Evolutionary conservation across 1,140 invertebrate genomes (phyloP), one percentile per base, ranked within the genome.

Genomic region (Mercenaria mercenaria): DNA sequence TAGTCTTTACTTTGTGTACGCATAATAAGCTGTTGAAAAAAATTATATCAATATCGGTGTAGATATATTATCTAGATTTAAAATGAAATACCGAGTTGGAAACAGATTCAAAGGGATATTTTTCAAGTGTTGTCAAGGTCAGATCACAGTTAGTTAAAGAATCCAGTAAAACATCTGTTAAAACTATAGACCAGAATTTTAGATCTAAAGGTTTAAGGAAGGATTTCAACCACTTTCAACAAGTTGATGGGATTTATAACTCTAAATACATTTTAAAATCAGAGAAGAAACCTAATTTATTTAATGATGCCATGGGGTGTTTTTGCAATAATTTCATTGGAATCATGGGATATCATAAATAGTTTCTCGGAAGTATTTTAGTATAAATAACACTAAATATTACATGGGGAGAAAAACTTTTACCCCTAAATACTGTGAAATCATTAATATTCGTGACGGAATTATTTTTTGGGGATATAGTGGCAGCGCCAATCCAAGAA

Each of bases 71-170:
- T 83, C 81, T 69, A 20, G 61, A 69, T 69, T 83, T 74, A 56
- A 85, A 72, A 85, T 85, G 83, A 85, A 83, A 69, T 67, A 83
- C 81, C 26, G 29, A 83, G 61, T 83, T 69, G 34, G 67, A 74
- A 56, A 43, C 50, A 52, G 47, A 79, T 74, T 74, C 43, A 74
- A 76, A 74, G 83, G 69, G 20, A 74, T 74, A 74, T 67, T 41
- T 83, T 74, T 52, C 64, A 72, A 72, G 64, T 85, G 83, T 72
- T 43, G 23, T 29, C 10, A 32, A 56, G 83, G 83, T 85, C 83
- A 85, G 41, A 52, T 74, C 83, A n/a, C 83, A 85, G 83, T 85
- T 74, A 8, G 83, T 52, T 23, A 13, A 23, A 34, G 29, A 34
- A 59, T 34, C 56, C n/a, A 18, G 47, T 52, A 79, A 79, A 79